These are phyloP conservation scores for Sesamia inferens DNA, from an alignment of 2,888 invertebrate species.

Conservation along the genomic window DNA sequence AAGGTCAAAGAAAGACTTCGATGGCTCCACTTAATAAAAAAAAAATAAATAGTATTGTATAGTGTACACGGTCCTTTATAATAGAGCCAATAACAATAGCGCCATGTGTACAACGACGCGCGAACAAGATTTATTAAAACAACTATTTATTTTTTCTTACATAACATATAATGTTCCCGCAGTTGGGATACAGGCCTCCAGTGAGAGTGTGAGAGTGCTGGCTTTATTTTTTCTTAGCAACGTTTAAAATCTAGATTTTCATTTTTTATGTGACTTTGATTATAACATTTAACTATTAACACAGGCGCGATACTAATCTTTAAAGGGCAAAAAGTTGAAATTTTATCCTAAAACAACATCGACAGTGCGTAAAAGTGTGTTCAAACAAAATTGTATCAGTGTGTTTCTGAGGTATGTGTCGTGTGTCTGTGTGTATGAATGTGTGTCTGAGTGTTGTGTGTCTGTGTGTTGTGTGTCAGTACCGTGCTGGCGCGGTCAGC, in stretches of 20 bases:
- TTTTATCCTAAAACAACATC: constrained; percentile 3
- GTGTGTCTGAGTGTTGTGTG: constrained; percentile 72
- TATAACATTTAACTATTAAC: background rate
- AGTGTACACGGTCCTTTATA: too few species aligned
- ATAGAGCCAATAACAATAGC: too few species aligned
- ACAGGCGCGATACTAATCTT: background rate
- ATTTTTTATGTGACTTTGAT: background rate
- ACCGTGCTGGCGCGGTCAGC: constrained; percentile 84
- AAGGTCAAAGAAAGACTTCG: too few species aligned
- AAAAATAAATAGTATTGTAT: too few species aligned
- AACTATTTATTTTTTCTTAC: too few species aligned
- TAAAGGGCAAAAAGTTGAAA: background rate
- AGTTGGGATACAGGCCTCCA: too few species aligned
- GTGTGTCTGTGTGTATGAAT: constrained; percentile 58
- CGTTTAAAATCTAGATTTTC: background rate
- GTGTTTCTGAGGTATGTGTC: constrained; percentile 49
- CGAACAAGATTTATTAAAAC: too few species aligned
- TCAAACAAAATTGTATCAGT: constrained; percentile 74
- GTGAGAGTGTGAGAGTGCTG: too few species aligned
- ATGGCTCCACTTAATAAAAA: too few species aligned
- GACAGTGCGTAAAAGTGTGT: constrained; percentile 63
- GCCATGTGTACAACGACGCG: too few species aligned
- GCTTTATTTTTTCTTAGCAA: background rate
- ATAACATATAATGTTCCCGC: too few species aligned
- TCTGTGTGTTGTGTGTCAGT: constrained; percentile 77